Percentiles rank a stretch among this genome's conserved stretches.
Evolutionary conservation across 2,797 vertebrate species (phyloP).

Genomic region (Gymnoscopelus microlampas): DNA sequence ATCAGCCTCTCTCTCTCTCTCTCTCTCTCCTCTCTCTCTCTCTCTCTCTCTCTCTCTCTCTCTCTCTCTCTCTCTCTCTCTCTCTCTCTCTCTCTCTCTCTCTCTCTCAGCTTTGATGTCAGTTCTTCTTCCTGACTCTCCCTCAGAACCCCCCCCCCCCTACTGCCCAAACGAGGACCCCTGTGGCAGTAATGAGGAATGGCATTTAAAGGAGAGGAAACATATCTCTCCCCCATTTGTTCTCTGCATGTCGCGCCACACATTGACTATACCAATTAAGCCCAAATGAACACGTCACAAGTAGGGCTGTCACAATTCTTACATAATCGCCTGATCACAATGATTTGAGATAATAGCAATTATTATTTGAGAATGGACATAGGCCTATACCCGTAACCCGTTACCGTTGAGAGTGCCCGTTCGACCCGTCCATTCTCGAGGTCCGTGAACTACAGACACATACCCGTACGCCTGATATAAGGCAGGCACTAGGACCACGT

Average conservation of each 20-base stretch:
- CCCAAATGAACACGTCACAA: conserved; percentile 35
- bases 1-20: neutral
- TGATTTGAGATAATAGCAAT: too few species aligned
- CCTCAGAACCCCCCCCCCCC: neutral
- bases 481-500: too few species aligned
- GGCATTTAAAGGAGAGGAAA: conserved; percentile 38
- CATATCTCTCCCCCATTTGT: conserved; percentile 13
- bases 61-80: neutral
- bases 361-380: too few species aligned
- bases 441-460: too few species aligned
- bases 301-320: too few species aligned
- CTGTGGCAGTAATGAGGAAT: conserved; percentile 35
- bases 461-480: too few species aligned
- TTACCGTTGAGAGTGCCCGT: too few species aligned
- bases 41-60: neutral
- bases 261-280: conserved; percentile 45
- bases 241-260: neutral
- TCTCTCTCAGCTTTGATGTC: conserved; percentile 19
- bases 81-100: neutral
- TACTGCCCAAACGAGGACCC: neutral
- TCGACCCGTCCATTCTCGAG: too few species aligned
- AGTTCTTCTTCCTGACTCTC: conserved; percentile 18
- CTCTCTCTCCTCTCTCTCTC: neutral
- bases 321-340: too few species aligned
- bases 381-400: too few species aligned